Evolutionary conservation across 1,140 invertebrate species (phyloP), one percentile per base, ranked within the genome.

Genomic region (Periplaneta americana): DNA sequence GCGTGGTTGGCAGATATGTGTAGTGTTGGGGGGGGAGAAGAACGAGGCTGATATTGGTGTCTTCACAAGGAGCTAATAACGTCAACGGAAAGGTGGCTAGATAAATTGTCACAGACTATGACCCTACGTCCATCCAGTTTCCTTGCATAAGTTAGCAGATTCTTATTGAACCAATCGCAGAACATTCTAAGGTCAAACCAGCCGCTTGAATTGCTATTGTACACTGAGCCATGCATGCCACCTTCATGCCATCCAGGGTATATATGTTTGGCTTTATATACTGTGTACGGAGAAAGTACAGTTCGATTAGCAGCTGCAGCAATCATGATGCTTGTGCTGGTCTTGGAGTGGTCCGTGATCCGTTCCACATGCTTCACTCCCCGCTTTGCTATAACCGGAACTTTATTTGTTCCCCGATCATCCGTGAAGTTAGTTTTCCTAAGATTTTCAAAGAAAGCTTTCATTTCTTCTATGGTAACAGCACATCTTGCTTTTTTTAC

Each of bases 11-110:
- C 82, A 81, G 1, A 86, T 48, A 82, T 87, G 86, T 11, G 87
- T 88, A 17, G 85, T 82, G 82, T 89, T 88, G 34, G 86, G 77
- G 57, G 89, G 87, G 17, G n/a, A 89, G 81, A 79, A 84, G 87
- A 28, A 88, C 81, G 80, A 88, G 86, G 17, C 80, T 78, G 34
- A 88, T 86, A 78, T 89, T 78, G 82, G 86, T 84, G 84, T 86
- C 75, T 76, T 84, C 34, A 82, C 85, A 85, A n/a, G 13, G 34
- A 34, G n/a, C 37, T 74, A 33, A 80, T 80, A 34, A 80, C 57
- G 34, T 80, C 37, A 28, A 28, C 15, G 33, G 11, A 76, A n/a
- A n/a, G 33, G 13, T 76, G 75, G 28, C n/a, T 13, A 13, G 75
- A n/a, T 76, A 76, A 33, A 76, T 76, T 11, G 28, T 76, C 75